A percentile compares a stretch with the other conserved stretches of the same genome.
Evolutionary conservation across 2,113 vertebrate species (phyloP).

Genomic region (Butorides virescens): DNA sequence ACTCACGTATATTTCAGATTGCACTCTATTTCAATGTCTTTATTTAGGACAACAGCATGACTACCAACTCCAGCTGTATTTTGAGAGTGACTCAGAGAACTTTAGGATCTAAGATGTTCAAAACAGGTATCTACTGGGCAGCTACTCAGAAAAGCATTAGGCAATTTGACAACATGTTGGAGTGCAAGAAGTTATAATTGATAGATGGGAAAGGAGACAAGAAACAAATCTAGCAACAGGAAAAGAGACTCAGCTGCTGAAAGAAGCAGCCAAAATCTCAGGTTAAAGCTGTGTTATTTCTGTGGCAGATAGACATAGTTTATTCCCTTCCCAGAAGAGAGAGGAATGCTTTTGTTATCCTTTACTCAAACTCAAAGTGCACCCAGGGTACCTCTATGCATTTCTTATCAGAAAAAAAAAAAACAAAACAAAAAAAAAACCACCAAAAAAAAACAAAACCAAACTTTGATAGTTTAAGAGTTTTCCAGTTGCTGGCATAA

Average conservation of each 20-base stretch:
- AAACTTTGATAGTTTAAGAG: not conserved
- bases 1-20: not conserved
- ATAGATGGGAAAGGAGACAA: not conserved
- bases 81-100: not conserved
- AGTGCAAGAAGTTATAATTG: not conserved
- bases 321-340: not conserved
- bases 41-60: not conserved
- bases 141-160: not conserved
- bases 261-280: not conserved
- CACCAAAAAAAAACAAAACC: too few species aligned
- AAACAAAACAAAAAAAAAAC: too few species aligned
- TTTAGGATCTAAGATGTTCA: not conserved
- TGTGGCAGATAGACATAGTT: not conserved
- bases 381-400: not conserved
- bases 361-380: not conserved
- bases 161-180: not conserved
- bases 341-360: not conserved
- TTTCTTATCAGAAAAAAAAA: not conserved
- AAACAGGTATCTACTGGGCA: not conserved
- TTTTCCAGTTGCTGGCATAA: not conserved
- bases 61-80: not conserved
- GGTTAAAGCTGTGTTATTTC: not conserved
- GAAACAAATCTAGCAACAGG: not conserved
- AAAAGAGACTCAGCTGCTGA: not conserved
- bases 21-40: not conserved